Conservation (phyloP, 2,113 vertebrate species). For the Neotoma lepida region DNA sequence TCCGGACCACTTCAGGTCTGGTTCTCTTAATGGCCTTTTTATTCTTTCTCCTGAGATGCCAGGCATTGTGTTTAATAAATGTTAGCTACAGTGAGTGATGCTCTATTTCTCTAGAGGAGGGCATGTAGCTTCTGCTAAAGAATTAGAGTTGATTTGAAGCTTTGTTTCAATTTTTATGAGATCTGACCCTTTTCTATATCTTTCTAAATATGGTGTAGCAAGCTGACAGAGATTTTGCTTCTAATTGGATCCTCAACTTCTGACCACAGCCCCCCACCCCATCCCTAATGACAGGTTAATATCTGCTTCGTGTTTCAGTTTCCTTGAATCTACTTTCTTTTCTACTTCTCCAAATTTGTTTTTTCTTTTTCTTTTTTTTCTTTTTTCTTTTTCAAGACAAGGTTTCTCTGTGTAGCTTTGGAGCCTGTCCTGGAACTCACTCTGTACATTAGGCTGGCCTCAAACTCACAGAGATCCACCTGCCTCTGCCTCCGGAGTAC, state of each 20-base stretch:
- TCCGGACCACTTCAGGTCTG: background rate
- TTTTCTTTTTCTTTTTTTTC: too few species aligned
- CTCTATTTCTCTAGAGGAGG: background rate
- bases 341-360: background rate
- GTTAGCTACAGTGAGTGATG: background rate
- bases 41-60: background rate
- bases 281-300: too few species aligned
- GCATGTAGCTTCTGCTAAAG: background rate
- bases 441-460: too few species aligned
- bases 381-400: too few species aligned
- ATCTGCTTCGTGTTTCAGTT: background rate
- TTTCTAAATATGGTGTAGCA: background rate
- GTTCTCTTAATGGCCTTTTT: conserved; percentile 33
- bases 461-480: too few species aligned
- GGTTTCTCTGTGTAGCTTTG: too few species aligned
- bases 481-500: too few species aligned
- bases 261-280: background rate
- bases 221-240: background rate
- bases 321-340: background rate
- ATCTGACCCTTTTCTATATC: background rate
- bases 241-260: background rate
- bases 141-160: background rate
- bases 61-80: conserved; percentile 45
- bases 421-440: too few species aligned
- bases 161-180: background rate